phyloP scores from a whole-genome alignment of 2,888 invertebrate genomes.

The Chouioia cunea region DNA sequence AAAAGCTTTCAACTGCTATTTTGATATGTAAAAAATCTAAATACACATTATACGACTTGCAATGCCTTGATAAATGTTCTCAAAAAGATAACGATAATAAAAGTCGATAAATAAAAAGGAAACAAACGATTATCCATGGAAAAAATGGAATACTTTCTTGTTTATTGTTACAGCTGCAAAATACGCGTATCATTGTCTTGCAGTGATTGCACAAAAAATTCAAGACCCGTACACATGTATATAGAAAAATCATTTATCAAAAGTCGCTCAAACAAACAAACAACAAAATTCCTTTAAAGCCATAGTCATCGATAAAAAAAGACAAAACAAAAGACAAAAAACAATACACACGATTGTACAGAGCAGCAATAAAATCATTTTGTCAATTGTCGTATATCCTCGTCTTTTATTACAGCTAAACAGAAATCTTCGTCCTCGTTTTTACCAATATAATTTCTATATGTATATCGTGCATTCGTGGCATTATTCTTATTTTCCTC shows the following conservation, averaged over 20 bases:
- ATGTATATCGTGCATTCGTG: slow-evolving; percentile 56
- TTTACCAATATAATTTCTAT: slow-evolving; percentile 55
- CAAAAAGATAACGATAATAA: no score
- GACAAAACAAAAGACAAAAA: no score
- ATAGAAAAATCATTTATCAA: slow-evolving; percentile 29
- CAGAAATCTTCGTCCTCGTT: slow-evolving; percentile 7
- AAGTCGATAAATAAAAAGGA: no score
- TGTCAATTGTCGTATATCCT: slow-evolving; percentile 21
- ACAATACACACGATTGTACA: slow-evolving; percentile 42
- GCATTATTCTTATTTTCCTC: no score
- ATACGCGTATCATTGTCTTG: slow-evolving; percentile 1
- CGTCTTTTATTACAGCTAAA: slow-evolving; percentile 31
- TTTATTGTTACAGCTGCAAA: slow-evolving; percentile 9
- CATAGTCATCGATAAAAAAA: slow-evolving; percentile 31
- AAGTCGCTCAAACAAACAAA: slow-evolving; percentile 17
- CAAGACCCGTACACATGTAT: neutral
- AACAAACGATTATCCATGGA: no score
- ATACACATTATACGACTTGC: slow-evolving; percentile 54
- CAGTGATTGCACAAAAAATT: slow-evolving; percentile 6
- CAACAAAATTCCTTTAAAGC: slow-evolving; percentile 16
- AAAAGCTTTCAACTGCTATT: slow-evolving; percentile 47
- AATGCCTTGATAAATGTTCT: neutral
- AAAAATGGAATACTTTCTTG: neutral
- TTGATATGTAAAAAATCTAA: slow-evolving; percentile 65
- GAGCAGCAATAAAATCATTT: slow-evolving; percentile 24